Base-by-base conservation (phyloP, 2,888 invertebrate species). In the Drosophila quinaria region DNA sequence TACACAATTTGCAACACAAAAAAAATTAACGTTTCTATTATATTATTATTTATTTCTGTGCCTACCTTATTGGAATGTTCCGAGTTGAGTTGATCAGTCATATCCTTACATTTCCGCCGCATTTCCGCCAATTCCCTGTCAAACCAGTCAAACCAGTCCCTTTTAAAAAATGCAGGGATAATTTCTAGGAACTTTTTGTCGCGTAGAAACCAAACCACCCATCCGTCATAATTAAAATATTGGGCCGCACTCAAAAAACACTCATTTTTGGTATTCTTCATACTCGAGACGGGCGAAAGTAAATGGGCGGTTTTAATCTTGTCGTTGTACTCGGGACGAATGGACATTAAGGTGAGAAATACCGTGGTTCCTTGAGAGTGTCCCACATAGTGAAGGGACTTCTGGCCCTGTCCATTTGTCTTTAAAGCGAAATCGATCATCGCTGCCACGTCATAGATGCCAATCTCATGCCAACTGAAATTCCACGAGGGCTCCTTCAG, bases 391-490 rank as follows among this genome's bases (percentile, higher is more conserved):
- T 92, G 91, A 1, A 92, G 62, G 5, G 87, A 59, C 15, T 76
- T 47, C 13, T 85, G 86, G 0, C 65, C 71, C 22, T 80, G 71
- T 17, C 81, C 87, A 13, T 84, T 91, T 4, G 49, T 63, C 2
- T 50, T n/a, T 2, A 91, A 58, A 0, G 90, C 74, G 37, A 87
- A 91, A 46, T 92, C 90, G 3, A 92, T 82, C 41, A 75, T 78
- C 1, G 87, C 76, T 0, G 89, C 39, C 0, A 87, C 67, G 31
- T 86, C 85, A 90, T 96, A 95, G 51, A 95, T 91, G 0, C 96
- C 97, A 93, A 98, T 96, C 92, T 99, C 97, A 87, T 98, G 97
- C 94, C 96, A 98, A 79, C 97, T 97, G 31, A 91, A 91, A 4
- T 73, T 37, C 90, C 91, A 91, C 46, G 88, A 91, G 1, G 54